Conservation (phyloP, 2,888 invertebrate species). For the Dicycla oo region DNA sequence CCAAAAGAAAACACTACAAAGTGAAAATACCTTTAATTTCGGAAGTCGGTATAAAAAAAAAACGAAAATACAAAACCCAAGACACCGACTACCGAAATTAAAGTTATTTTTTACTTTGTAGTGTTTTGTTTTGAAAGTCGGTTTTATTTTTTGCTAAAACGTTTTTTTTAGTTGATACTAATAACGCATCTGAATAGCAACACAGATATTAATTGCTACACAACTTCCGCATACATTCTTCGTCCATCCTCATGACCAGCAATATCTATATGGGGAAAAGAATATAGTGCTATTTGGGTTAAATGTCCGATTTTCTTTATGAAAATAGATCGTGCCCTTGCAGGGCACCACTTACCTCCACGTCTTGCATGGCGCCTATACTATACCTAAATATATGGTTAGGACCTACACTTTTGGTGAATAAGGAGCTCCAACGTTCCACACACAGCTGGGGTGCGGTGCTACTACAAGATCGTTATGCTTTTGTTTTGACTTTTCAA, state of each 20-base stretch:
- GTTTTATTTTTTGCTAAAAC: too few relatives aligned
- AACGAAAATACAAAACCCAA: too few relatives aligned
- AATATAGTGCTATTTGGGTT: neutral
- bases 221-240: neutral
- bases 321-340: neutral
- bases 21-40: too few relatives aligned
- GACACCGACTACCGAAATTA: too few relatives aligned
- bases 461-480: neutral
- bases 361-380: neutral
- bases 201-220: neutral
- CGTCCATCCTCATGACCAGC: neutral
- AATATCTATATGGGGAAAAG: neutral
- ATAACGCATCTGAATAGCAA: conserved; percentile 9
- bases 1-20: too few relatives aligned
- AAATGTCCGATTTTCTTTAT: neutral
- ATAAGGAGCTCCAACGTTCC: neutral
- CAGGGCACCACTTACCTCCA: too few relatives aligned
- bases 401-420: neutral
- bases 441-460: too few relatives aligned
- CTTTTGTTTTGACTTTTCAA: neutral
- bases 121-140: too few relatives aligned
- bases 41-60: too few relatives aligned
- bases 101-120: too few relatives aligned
- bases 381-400: too few relatives aligned
- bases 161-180: conserved; percentile 31